Evolutionary conservation across 2,113 vertebrate species (phyloP), one percentile per base, ranked within the genome.

Genomic region (Ibidorhyncha struthersii): DNA sequence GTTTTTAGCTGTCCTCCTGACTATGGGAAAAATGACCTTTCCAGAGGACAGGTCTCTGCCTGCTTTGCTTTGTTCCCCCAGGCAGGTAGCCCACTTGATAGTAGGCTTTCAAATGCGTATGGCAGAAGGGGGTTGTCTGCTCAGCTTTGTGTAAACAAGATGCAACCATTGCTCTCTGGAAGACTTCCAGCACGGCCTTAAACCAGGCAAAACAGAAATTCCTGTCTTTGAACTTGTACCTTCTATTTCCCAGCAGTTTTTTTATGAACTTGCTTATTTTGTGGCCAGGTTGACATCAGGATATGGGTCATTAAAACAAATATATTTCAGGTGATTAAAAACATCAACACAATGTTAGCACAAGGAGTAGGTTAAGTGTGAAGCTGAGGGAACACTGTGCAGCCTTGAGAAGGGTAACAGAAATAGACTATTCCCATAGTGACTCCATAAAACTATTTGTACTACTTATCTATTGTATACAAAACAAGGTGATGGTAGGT

Each of bases 241-340:
- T 92, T 66, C 69, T 76, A 6, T 61, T 86, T 91, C 81, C 77
- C 45, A 50, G 62, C 14, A 56, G 30, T 8, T 71, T 66, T 66
- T 80, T 82, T 49, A 74, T 47, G 81, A 82, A 74, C 43, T 41
- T 85, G 66, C n/a, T 78, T 91, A 58, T 93, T 86, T 73, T 81
- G 40, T 53, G 61, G 38, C 65, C 47, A 38, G 32, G 50, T 14
- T 90, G 86, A 91, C 65, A 74, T 41, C 3, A 18, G 47, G 43
- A 86, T 86, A 47, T 72, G 80, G 73, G 73, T 85, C 86, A 69
- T 91, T 79, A 87, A 94, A 96, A 90, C 72, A 81, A 76, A 61
- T 62, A 10, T 10, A 79, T 93, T 89, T 69, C 61, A 89, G 73
- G 77, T 87, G 81, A 53, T 84, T 90, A 45, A 91, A 97, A 89